Conservation (phyloP, 2,113 vertebrate genomes). For the Pachycephala philippinensis region DNA sequence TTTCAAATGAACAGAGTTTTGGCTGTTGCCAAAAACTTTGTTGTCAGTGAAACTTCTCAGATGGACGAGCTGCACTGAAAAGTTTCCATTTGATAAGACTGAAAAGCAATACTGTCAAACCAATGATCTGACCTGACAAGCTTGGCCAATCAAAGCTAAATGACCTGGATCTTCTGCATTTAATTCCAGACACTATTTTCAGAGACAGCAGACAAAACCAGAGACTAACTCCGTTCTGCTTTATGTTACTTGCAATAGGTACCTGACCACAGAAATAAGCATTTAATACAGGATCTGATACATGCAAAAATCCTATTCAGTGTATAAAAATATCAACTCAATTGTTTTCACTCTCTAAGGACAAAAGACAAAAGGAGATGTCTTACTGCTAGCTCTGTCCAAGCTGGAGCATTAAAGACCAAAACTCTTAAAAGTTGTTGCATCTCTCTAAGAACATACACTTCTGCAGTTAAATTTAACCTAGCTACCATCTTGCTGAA, state of each 20-base stretch:
- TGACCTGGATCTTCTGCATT: not conserved
- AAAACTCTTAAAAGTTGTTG: not conserved
- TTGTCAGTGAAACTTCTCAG: not conserved
- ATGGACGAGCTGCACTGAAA: not conserved
- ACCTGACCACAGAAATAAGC: not conserved
- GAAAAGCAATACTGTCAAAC: not conserved
- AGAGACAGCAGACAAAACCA: not conserved
- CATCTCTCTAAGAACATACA: not conserved
- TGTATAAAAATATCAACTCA: not conserved
- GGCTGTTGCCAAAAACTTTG: not conserved
- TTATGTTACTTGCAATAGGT: not conserved
- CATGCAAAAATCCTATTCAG: not conserved
- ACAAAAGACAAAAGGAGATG: not conserved
- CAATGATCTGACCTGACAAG: not conserved
- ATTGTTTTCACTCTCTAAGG: not conserved
- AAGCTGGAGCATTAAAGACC: not conserved
- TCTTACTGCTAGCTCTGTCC: not conserved
- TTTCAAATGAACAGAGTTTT: not conserved
- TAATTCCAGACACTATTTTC: not conserved
- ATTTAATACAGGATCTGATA: not conserved
- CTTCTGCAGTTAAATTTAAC: not conserved
- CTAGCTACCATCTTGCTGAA: not conserved
- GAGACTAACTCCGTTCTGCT: not conserved
- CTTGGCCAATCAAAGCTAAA: not conserved
- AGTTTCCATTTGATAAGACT: not conserved